Evolutionary conservation across 2,113 vertebrate genomes (phyloP), one percentile per base, ranked within the genome.

Genomic region (Neogale vison): DNA sequence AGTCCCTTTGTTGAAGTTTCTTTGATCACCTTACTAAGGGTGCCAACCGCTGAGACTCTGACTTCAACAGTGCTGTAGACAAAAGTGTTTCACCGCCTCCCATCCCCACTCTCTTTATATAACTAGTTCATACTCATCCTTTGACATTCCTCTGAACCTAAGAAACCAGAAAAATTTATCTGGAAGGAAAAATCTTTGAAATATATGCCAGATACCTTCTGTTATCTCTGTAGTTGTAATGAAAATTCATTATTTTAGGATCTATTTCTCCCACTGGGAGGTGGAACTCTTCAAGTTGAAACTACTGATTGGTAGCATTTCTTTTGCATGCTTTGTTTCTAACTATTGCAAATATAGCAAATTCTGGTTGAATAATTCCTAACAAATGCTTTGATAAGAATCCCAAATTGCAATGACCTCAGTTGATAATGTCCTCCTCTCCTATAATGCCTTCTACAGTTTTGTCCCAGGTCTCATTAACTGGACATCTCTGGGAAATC

Each of bases 161-260:
- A 85, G 76, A 92, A 88, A 76, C 34, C 34, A 92, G 61, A 81
- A 92, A 86, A 95, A 11, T 2, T 84, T 79, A 71, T 76, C 63
- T 93, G 50, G 29, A 88, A 94, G 50, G 50, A 89, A 96, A 85
- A 86, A 61, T 4, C 4, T 92, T 94, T 86, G 34, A 86, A 88
- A 95, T 67, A 34, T 6, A 69, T 71, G 6, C 84, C 95, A 92
- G 81, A 77, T 84, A 42, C 65, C 88, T 95, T 86, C 55, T 90
- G 72, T 21, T 71, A 61, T 47, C 61, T 63, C 36, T 95, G 42
- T 65, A 65, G 80, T 52, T 90, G 17, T 47, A 26, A 13, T 76
- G 92, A 90, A 26, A n/a, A 36, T 45, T 95, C 72, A 93, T 97
- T 90, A 85, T 57, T 85, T 95, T 90, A 94, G 92, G 36, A 84